These are phyloP conservation scores for Atta cephalotes DNA, from an alignment of 1,140 invertebrate species.

Conservation along the genomic window DNA sequence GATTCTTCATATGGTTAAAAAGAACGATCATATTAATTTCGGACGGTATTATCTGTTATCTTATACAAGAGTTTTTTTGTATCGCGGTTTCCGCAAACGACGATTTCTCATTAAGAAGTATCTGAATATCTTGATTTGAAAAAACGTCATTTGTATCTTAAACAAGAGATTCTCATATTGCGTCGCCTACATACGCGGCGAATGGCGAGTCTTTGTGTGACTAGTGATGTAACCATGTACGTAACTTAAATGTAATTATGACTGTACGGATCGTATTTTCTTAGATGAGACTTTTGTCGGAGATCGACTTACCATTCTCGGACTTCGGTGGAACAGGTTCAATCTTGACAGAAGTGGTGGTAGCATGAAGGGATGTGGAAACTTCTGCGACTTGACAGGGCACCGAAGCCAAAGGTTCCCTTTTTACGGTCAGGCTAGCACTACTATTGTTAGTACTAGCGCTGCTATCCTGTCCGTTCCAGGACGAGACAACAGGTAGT, in stretches of 20 bases:
- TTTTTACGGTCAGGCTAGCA: slow-evolving; percentile 85
- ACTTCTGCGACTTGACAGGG: slow-evolving; percentile 89
- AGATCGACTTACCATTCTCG: slow-evolving; percentile 80
- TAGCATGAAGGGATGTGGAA: slow-evolving; percentile 88
- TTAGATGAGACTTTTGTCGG: background rate
- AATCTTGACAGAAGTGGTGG: slow-evolving; percentile 84
- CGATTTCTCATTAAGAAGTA: background rate
- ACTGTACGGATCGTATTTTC: background rate
- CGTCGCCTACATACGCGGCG: background rate
- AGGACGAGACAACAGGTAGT: slow-evolving; percentile 82
- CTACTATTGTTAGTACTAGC: slow-evolving; percentile 70
- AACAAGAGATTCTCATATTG: background rate
- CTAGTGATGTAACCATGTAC: background rate
- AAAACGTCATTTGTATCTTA: slow-evolving; percentile 10
- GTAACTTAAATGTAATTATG: slow-evolving; percentile 14
- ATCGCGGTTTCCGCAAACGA: background rate
- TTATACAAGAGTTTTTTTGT: background rate
- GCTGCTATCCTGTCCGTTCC: slow-evolving; percentile 79
- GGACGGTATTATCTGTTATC: slow-evolving; percentile 12
- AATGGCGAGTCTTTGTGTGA: background rate
- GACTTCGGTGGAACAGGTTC: slow-evolving; percentile 83
- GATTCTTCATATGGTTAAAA: slow-evolving; percentile 11
- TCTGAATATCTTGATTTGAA: slow-evolving; percentile 13
- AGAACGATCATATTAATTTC: slow-evolving; percentile 20
- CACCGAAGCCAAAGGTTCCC: slow-evolving; percentile 86